phyloP scores from a whole-genome alignment of 2,888 invertebrate genomes.

The Invenusta paracnida region DNA sequence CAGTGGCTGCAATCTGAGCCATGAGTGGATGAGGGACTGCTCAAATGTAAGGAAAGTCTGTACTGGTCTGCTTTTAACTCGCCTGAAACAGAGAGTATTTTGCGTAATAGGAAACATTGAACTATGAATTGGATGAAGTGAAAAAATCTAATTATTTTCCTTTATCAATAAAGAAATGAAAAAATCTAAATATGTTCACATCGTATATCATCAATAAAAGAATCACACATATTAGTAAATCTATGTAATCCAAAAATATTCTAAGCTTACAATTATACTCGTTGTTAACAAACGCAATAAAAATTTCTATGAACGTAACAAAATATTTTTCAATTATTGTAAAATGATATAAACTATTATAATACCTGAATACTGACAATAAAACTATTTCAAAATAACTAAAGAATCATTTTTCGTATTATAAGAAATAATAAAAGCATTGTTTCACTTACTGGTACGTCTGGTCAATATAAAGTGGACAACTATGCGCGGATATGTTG shows the following conservation, averaged over 20 bases:
- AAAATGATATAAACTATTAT: not conserved
- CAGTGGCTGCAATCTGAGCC: not conserved
- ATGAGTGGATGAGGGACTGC: not conserved
- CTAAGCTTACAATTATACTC: no score
- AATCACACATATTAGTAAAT: no score
- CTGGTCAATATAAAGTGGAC: not conserved
- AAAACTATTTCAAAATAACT: no score
- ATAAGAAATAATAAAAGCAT: no score
- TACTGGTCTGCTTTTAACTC: not conserved
- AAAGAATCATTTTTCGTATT: no score
- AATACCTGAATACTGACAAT: not conserved
- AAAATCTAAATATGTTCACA: no score
- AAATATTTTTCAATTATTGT: not conserved
- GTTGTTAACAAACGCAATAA: not conserved
- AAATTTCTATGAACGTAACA: not conserved
- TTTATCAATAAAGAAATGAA: no score
- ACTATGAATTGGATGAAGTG: no score
- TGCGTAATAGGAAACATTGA: no score
- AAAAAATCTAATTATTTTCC: no score
- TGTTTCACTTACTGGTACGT: not conserved
- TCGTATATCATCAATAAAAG: no score
- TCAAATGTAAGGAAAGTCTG: not conserved
- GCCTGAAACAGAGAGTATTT: no score
- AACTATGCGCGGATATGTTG: not conserved
- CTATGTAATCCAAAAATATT: not conserved